Base-by-base conservation (phyloP, 2,797 vertebrate genomes). In the Etheostoma nigrum region DNA sequence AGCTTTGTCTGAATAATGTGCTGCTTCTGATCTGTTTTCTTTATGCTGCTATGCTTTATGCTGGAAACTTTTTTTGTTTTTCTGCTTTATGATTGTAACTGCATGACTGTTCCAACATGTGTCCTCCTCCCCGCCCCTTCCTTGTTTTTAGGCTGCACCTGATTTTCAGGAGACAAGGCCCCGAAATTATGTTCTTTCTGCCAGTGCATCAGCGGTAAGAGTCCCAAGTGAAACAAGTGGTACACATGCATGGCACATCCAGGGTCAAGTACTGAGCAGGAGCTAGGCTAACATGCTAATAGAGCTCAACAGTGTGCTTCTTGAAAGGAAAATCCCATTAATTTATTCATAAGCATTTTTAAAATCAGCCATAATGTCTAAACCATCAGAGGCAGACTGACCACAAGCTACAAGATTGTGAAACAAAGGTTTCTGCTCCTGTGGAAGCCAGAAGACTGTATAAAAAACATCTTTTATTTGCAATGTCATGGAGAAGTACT, bases 141-240 rank as follows among this genome's bases (percentile, higher is more conserved):
- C 54, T 61, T 80, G 78, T 91, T 74, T 86, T 40, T 82, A 98
- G 98, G 96, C 97, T 92, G 96, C 96, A 90, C 97, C 98, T 87
- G 97, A 99, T 95, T 98, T 99, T 96, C 97, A 98, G 94, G 97
- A 99, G 96, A 98, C 97, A 89, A 96, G 98, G 93, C 96, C 98
- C 72, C 96, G 98, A 95, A 99, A 99, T 96, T 99, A 97, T 94
- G 94, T 99, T 92, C 97, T 99, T 85, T 99, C 98, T 78, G 98
- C 98, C 94, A 99, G 98, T 88, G 98, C 98, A 75, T 98, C 98
- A 79, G 97, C 97, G 96, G 98, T 99, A 97, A 99, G 98, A 73
- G 52, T 58, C 66, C 25, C n/a, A 3, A 47, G 49, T 30, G 19
- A 12, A 71, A 59, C 45, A 23, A 61, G 66, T 1, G 15, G 15